These are phyloP conservation scores for Patiria pectinifera DNA, from an alignment of 53 echinoderm and acorn worm species.

Conservation along the genomic window DNA sequence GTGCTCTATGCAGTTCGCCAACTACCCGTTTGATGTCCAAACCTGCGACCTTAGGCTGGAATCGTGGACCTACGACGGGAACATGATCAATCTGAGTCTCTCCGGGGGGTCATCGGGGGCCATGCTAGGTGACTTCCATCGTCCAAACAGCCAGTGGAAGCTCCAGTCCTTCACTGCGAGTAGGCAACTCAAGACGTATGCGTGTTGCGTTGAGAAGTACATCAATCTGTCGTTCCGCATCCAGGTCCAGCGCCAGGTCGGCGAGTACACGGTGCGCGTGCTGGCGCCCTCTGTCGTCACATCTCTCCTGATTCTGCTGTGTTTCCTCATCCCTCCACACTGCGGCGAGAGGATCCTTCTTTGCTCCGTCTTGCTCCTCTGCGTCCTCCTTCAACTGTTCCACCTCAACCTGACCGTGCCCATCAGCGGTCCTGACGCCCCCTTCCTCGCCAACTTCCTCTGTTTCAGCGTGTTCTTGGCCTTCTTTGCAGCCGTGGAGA, in stretches of 20 bases:
- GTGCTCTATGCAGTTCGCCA: not conserved
- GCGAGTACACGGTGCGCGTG: conserved; percentile 16
- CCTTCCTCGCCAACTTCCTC: conserved; percentile 27
- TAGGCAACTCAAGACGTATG: not conserved
- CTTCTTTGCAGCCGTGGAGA: not conserved
- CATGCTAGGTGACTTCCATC: too few relatives aligned
- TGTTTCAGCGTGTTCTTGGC: conserved; percentile 30
- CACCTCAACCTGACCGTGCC: conserved; percentile 7
- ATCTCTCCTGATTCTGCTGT: too few relatives aligned
- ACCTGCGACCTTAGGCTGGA: conserved; percentile 1
- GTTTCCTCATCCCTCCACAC: too few relatives aligned
- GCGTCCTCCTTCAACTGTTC: not conserved
- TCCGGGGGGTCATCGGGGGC: too few relatives aligned
- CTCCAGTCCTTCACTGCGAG: not conserved
- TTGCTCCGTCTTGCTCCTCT: conserved; percentile 18
- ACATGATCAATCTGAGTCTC: not conserved
- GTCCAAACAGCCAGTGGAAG: not conserved
- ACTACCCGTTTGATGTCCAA: conserved; percentile 27
- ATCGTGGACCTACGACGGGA: not conserved
- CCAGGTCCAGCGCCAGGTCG: not conserved
- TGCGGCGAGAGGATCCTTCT: conserved; percentile 3
- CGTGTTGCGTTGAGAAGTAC: not conserved
- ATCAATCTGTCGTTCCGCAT: not conserved
- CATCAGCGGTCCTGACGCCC: not conserved
- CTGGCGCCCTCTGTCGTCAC: conserved; percentile 19